Evolutionary conservation across 2,113 vertebrate genomes (phyloP).

Genomic region (Athene noctua): DNA sequence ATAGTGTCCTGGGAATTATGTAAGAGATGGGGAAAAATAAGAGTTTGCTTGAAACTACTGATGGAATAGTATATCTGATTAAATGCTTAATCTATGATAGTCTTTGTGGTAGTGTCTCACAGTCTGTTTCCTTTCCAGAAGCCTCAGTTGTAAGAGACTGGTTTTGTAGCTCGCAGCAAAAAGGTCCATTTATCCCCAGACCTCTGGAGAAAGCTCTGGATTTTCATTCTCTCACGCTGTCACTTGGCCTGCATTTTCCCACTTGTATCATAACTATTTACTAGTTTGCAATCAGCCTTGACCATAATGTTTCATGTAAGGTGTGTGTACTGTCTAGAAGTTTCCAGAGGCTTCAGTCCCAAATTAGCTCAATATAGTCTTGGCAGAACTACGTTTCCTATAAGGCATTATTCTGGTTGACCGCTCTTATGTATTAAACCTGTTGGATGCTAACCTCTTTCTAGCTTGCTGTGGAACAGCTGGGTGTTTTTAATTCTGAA

Average conservation of each 20-base stretch:
- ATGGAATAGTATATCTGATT: not conserved
- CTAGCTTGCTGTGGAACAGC: slow-evolving; percentile 23
- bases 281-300: not conserved
- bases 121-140: not conserved
- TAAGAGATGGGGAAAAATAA: not conserved
- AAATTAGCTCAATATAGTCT: not conserved
- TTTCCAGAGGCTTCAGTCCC: not conserved
- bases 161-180: not conserved
- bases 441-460: not conserved
- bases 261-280: not conserved
- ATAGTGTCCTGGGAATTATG: not conserved
- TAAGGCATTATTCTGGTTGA: slow-evolving; percentile 8
- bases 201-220: not conserved
- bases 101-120: not conserved
- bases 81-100: not conserved
- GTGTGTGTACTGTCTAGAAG: not conserved
- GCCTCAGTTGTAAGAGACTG: not conserved
- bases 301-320: not conserved
- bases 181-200: not conserved
- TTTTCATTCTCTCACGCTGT: not conserved
- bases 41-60: not conserved
- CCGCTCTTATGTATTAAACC: not conserved
- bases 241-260: not conserved
- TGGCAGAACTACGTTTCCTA: not conserved
- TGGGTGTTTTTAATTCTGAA: slow-evolving; percentile 9